Percentiles rank a stretch among this genome's conserved stretches.
These are phyloP conservation scores for Carettochelys insculpta DNA, from an alignment of 2,113 vertebrate genomes.

Conservation along the genomic window DNA sequence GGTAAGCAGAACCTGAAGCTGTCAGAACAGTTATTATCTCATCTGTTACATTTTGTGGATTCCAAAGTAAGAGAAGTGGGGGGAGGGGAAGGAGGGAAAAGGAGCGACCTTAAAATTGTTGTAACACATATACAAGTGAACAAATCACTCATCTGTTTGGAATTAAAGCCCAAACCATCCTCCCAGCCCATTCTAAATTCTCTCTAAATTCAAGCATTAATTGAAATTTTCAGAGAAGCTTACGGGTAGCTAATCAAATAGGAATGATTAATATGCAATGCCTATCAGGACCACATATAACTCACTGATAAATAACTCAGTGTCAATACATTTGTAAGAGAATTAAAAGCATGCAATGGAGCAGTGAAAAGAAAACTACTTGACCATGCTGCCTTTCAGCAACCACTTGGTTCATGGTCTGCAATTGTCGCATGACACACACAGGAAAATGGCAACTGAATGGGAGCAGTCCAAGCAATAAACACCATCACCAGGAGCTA, in stretches of 20 bases:
- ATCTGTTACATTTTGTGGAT: slow-evolving; percentile 14
- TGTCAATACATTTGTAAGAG: background rate
- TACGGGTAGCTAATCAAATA: background rate
- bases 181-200: slow-evolving; percentile 22
- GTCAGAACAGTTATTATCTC: slow-evolving; percentile 28
- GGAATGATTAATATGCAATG: background rate
- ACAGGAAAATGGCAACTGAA: background rate
- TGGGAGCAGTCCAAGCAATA: background rate
- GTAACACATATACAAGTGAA: slow-evolving; percentile 39
- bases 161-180: background rate
- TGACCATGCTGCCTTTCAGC: background rate
- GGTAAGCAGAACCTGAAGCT: slow-evolving; percentile 48
- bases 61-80: slow-evolving; percentile 4
- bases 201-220: slow-evolving; percentile 63
- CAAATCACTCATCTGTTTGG: slow-evolving; percentile 15
- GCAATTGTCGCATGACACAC: background rate
- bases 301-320: background rate
- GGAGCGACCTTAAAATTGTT: background rate
- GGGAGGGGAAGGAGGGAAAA: background rate
- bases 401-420: background rate
- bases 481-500: background rate
- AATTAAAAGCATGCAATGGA: background rate
- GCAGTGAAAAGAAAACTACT: background rate
- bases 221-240: background rate
- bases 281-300: background rate